Evolutionary conservation across 1,140 invertebrate genomes (phyloP).

Genomic region (Venturia canescens): DNA sequence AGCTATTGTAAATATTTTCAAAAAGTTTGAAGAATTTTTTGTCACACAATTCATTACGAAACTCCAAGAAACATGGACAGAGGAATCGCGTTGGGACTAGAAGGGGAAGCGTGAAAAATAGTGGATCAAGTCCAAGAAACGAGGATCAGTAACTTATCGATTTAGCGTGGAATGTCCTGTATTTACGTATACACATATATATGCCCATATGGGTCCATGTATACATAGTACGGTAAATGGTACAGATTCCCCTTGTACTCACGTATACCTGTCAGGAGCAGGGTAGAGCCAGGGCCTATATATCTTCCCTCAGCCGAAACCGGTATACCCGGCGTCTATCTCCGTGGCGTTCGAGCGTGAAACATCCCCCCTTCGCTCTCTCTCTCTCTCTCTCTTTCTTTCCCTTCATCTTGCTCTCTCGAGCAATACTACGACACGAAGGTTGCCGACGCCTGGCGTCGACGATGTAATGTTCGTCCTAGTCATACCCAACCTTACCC

Average conservation of each 20-base stretch:
- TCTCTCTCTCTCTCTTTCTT: neutral
- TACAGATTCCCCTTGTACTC: conserved; percentile 28
- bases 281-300: conserved; percentile 35
- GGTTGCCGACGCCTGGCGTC: conserved; percentile 28
- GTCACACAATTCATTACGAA: too few species aligned
- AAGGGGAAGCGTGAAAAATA: neutral
- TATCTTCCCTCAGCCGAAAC: conserved; percentile 45
- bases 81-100: too few species aligned
- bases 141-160: neutral
- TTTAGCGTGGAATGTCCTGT: neutral
- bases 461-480: conserved; percentile 19
- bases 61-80: too few species aligned
- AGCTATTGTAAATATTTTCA: neutral
- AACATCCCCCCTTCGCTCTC: conserved; percentile 24
- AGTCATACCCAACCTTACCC: conserved; percentile 9
- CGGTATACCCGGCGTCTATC: conserved; percentile 43
- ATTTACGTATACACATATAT: neutral
- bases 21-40: neutral
- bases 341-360: conserved; percentile 44
- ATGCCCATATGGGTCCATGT: neutral
- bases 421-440: neutral
- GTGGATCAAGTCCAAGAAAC: neutral
- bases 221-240: conserved; percentile 31
- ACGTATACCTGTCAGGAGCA: conserved; percentile 46
- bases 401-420: neutral